A percentile compares a stretch with the other conserved stretches of the same genome.
These are phyloP conservation scores for rabbit (Oryctolagus cuniculus) DNA, from an alignment of 2,113 vertebrate species.

Conservation along the genomic window DNA sequence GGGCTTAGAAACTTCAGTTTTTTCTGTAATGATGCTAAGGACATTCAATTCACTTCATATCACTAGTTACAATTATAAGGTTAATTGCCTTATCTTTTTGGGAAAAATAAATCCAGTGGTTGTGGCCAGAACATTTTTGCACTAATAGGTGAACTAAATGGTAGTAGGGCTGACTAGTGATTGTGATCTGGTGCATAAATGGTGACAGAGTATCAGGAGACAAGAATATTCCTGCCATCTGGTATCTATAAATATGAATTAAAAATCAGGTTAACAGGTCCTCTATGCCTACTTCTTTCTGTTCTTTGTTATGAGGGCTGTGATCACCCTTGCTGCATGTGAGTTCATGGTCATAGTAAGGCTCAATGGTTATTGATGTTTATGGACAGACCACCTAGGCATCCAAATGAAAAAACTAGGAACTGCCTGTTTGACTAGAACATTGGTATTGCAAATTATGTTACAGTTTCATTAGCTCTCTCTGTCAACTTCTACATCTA, in stretches of 20 bases:
- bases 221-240: background rate
- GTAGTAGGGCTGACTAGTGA: background rate
- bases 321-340: background rate
- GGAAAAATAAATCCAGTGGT: background rate
- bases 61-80: background rate
- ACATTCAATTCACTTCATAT: background rate
- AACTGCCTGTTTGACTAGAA: background rate
- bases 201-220: background rate
- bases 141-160: background rate
- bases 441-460: background rate
- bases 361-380: background rate
- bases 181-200: background rate
- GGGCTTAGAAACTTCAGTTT: background rate
- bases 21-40: background rate
- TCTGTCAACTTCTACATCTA: constrained; percentile 3
- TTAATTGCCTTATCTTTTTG: background rate
- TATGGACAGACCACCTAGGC: background rate
- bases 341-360: background rate
- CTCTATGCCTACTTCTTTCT: background rate
- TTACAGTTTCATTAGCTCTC: background rate
- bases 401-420: background rate
- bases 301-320: background rate
- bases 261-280: constrained; percentile 1
- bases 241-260: background rate
- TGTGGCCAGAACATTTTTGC: background rate